These are phyloP conservation scores for Drosophila auraria DNA, from an alignment of 1,140 invertebrate genomes.

Conservation along the genomic window DNA sequence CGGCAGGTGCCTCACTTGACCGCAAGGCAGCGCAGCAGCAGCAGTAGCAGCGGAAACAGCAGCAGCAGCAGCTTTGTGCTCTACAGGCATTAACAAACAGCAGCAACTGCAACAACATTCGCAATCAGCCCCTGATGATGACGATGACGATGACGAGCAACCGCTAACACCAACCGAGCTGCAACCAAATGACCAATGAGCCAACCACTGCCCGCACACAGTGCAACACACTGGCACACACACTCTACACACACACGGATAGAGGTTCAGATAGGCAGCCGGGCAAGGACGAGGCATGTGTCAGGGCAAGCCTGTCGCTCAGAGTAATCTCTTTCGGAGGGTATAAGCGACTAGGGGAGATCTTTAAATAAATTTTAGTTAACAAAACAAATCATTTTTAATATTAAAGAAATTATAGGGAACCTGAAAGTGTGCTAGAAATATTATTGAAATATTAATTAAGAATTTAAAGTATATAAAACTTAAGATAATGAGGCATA, in stretches of 20 bases:
- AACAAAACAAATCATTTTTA: background rate
- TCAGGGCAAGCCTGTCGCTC: constrained; percentile 53
- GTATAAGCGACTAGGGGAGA: constrained; percentile 3
- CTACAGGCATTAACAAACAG: constrained; percentile 57
- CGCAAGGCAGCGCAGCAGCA: constrained; percentile 29
- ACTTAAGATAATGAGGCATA: too few relatives aligned
- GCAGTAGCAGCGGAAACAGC: background rate
- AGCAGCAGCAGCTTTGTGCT: constrained; percentile 53
- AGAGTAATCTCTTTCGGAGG: background rate
- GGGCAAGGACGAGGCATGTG: constrained; percentile 31
- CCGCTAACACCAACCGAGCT: constrained; percentile 75
- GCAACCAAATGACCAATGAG: constrained; percentile 79
- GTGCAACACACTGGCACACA: constrained; percentile 3
- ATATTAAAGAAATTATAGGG: background rate
- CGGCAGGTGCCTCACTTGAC: constrained; percentile 49
- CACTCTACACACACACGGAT: background rate
- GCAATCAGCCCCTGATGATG: constrained; percentile 62
- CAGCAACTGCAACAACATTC: constrained; percentile 58
- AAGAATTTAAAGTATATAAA: too few relatives aligned
- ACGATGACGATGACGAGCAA: constrained; percentile 65
- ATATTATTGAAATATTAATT: too few relatives aligned
- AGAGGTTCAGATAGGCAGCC: constrained; percentile 7
- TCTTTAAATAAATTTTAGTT: too few relatives aligned
- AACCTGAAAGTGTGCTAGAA: too few relatives aligned
- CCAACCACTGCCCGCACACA: constrained; percentile 65